These are phyloP conservation scores for Platichthys flesus DNA, from an alignment of 2,113 vertebrate genomes.

Conservation along the genomic window DNA sequence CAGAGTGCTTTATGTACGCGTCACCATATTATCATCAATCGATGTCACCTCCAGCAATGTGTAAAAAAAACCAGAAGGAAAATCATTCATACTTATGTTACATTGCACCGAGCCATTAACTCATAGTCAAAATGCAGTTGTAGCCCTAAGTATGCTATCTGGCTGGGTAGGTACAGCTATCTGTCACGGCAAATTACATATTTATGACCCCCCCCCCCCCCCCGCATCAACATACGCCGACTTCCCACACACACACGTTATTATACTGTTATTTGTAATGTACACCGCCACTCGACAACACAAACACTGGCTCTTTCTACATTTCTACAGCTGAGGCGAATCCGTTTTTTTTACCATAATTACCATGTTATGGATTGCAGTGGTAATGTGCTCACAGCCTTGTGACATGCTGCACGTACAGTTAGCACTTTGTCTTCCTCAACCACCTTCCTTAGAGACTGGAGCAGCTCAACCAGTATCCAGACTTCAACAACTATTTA, in stretches of 20 bases:
- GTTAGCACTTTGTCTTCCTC: constrained; percentile 79
- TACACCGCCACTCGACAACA: constrained; percentile 7
- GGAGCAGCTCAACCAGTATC: constrained; percentile 98
- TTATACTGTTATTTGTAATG: constrained; percentile 12
- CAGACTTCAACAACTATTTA: constrained; percentile 99
- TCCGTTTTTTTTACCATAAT: not conserved
- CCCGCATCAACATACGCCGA: not conserved
- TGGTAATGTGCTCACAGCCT: constrained; percentile 17
- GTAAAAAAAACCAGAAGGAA: no score
- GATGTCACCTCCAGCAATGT: no score
- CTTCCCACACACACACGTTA: not conserved
- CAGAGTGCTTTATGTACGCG: no score
- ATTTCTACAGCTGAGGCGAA: not conserved
- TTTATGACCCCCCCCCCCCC: constrained; percentile 23
- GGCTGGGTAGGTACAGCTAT: constrained; percentile 16
- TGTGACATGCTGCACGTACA: constrained; percentile 20
- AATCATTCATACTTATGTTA: constrained; percentile 30
- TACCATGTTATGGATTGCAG: not conserved
- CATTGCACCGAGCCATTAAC: constrained; percentile 34
- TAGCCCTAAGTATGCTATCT: constrained; percentile 50
- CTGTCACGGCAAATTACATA: constrained; percentile 10
- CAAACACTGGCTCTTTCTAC: not conserved
- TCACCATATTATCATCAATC: no score
- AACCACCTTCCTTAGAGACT: constrained; percentile 90
- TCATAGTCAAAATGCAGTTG: constrained; percentile 34